Conservation (phyloP, 2,113 vertebrate species). For the Xenotilapia caudafasciata region DNA sequence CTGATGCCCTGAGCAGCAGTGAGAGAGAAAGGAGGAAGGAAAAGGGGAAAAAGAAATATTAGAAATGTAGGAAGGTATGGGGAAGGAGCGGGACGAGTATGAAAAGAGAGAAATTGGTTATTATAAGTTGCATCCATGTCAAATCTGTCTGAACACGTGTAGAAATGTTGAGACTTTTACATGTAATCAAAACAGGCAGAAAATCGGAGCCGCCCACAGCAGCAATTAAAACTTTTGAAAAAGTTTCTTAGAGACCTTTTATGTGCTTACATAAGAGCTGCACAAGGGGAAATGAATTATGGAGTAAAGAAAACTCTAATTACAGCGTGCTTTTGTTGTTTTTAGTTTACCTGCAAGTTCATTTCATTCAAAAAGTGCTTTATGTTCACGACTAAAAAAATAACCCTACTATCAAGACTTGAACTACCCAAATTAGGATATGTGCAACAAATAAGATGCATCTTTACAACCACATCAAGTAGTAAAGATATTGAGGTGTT, state of each 20-base stretch:
- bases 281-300: not conserved
- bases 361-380: not conserved
- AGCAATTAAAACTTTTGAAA: not conserved
- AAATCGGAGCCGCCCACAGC: not conserved
- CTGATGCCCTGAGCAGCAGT: no score
- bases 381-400: not conserved
- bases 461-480: not conserved
- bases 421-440: not conserved
- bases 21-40: no score
- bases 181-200: not conserved
- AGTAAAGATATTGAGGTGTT: not conserved
- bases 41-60: no score
- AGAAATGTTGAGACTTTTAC: not conserved
- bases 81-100: no score
- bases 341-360: not conserved
- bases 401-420: not conserved
- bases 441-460: accelerated
- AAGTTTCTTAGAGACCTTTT: not conserved
- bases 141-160: not conserved
- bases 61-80: no score
- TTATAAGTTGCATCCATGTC: not conserved
- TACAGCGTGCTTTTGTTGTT: not conserved
- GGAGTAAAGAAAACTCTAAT: not conserved
- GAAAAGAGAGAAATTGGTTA: no score
- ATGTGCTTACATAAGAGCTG: not conserved